Base-by-base conservation (phyloP, 2,113 vertebrate species). In the Atrichornis clamosus region DNA sequence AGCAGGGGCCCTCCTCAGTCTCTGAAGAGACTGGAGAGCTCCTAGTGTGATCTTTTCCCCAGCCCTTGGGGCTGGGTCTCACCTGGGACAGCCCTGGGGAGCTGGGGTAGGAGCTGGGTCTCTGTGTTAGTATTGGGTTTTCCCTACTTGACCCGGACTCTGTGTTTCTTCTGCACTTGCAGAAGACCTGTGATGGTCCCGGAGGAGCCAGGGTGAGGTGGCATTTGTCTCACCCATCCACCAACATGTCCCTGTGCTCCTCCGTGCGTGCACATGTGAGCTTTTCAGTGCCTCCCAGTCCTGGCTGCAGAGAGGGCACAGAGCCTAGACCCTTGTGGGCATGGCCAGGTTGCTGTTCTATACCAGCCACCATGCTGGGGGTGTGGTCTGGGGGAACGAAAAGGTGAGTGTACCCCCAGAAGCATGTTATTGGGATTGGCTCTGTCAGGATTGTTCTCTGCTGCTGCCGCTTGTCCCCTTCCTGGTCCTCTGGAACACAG, bases 391-490 rank as follows among this genome's bases (percentile, higher is more conserved):
- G 21, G 35, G 37, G 17, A 13, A 21, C 59, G 37, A 37, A 50
- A 50, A 76, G 35, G 21, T 21, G 26, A 58, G 13, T 4, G 1
- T 13, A 41, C 2, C 32, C 28, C 20, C 30, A 50, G 14, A 59
- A 37, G 9, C 15, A 32, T 5, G 14, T 35, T 15, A 10, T 17
- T 50, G 10, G 7, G 32, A 21, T 50, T 16, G 32, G 4, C 13
- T 76, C 35, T 67, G 35, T 42, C 1, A 0, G 26, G 32, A 44
- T 52, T 1, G 0, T 50, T 14, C 13, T 50, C 21, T 68, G 44
- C 37, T 35, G 26, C 44, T 68, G 33, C 56, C 21, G 7, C 28
- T 56, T 17, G 24, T 26, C 8, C 24, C 20, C 1, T 1, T 65
- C 24, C 26, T 18, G 14, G 37, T 86, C 35, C 52, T 50, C 52